These are phyloP conservation scores for Dolomedes plantarius DNA, from an alignment of 2,888 invertebrate species.

Conservation along the genomic window DNA sequence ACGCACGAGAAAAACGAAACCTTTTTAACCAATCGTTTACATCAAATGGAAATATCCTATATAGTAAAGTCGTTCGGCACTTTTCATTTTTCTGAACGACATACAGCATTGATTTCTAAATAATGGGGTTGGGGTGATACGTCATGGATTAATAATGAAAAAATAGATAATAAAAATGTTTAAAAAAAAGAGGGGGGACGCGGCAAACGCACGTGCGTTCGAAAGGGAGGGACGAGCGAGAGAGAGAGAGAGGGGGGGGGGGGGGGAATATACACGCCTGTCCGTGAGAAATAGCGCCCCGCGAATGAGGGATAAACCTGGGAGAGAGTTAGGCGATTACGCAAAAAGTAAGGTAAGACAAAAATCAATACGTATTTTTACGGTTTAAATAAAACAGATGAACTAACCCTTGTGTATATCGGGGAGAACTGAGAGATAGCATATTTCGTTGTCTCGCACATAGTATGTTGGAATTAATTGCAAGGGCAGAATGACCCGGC, in stretches of 20 bases:
- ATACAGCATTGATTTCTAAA: slow-evolving; percentile 33
- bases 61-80: too few relatives aligned
- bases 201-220: slow-evolving; percentile 39
- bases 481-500: too few relatives aligned
- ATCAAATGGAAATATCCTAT: slow-evolving; percentile 32
- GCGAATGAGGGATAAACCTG: background rate
- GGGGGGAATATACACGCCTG: slow-evolving; percentile 3
- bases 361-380: background rate
- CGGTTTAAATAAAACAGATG: too few relatives aligned
- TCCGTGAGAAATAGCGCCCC: slow-evolving; percentile 63
- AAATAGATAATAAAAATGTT: background rate
- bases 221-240: slow-evolving; percentile 21
- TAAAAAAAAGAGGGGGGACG: slow-evolving; percentile 4
- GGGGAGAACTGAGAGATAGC: too few relatives aligned
- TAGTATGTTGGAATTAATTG: too few relatives aligned
- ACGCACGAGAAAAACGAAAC: too few relatives aligned
- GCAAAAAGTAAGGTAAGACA: background rate
- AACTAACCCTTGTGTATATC: too few relatives aligned
- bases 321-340: background rate
- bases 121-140: slow-evolving; percentile 33
- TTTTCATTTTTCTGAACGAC: background rate
- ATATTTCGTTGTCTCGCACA: too few relatives aligned
- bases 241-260: slow-evolving; percentile 17
- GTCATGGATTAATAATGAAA: slow-evolving; percentile 18
- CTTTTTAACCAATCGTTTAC: too few relatives aligned